Evolutionary conservation across 2,113 vertebrate genomes (phyloP).

Genomic region (Sceloporus undulatus): DNA sequence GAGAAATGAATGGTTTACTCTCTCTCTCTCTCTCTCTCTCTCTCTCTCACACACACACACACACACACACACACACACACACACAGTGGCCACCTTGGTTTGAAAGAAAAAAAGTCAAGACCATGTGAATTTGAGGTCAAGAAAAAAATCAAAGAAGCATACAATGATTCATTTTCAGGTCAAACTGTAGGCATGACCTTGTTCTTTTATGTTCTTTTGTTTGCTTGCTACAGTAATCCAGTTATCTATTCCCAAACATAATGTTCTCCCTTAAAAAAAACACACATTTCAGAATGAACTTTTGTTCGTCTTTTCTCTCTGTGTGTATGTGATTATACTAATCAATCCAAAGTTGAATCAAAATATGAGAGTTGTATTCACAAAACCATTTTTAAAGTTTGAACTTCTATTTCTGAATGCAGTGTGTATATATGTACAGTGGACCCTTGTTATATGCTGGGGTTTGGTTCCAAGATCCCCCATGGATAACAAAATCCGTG

Average conservation of each 20-base stretch:
- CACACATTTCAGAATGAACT: background rate
- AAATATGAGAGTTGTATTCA: background rate
- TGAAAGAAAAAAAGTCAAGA: background rate
- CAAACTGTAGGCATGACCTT: background rate
- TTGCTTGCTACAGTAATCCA: background rate
- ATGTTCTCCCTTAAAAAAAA: background rate
- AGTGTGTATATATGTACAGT: background rate
- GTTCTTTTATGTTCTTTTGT: background rate
- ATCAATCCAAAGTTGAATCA: background rate
- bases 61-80: no score
- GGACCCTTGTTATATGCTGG: no score
- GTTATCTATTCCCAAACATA: background rate
- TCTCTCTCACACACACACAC: no score
- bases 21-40: no score
- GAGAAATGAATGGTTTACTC: background rate
- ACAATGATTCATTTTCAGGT: background rate
- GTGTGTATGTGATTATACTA: slow-evolving; percentile 8
- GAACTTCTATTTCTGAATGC: background rate
- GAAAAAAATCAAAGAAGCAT: background rate
- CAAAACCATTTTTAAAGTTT: slow-evolving; percentile 1
- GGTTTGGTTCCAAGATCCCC: no score
- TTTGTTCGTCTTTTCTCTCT: background rate
- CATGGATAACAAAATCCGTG: no score
- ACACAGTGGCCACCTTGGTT: background rate
- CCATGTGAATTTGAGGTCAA: background rate